Conservation (phyloP, 2,113 vertebrate species). For the Rhizomys pruinosus region DNA sequence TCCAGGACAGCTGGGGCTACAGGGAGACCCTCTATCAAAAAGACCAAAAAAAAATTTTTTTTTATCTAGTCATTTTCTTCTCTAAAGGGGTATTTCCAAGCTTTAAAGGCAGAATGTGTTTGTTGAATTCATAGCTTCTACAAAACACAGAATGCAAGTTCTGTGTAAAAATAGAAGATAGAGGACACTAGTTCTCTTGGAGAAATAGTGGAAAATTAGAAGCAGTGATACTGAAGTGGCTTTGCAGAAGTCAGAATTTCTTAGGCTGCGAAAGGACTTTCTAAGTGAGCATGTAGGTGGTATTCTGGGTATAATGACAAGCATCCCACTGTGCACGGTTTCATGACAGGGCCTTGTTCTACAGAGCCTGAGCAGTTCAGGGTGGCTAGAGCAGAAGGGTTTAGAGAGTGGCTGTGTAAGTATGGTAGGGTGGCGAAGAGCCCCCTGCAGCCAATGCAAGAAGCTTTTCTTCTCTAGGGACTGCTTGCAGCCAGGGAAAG, state of each 20-base stretch:
- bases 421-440: not conserved
- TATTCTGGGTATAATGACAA: not conserved
- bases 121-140: constrained; percentile 28
- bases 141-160: constrained; percentile 3
- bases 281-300: not conserved
- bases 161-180: constrained; percentile 29
- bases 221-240: not conserved
- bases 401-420: not conserved
- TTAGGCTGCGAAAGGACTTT: not conserved
- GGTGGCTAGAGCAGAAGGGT: not conserved
- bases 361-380: not conserved
- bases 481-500: not conserved
- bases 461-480: not conserved
- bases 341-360: not conserved
- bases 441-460: not conserved
- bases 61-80: not conserved
- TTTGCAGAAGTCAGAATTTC: constrained; percentile 11
- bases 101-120: not conserved
- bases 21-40: too few species aligned
- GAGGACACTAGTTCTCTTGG: not conserved
- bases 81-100: not conserved
- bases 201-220: constrained; percentile 15
- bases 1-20: too few species aligned
- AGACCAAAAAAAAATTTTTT: too few species aligned
- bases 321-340: not conserved